Evolutionary conservation across 2,113 vertebrate genomes (phyloP).

Genomic region (Picathartes gymnocephalus): DNA sequence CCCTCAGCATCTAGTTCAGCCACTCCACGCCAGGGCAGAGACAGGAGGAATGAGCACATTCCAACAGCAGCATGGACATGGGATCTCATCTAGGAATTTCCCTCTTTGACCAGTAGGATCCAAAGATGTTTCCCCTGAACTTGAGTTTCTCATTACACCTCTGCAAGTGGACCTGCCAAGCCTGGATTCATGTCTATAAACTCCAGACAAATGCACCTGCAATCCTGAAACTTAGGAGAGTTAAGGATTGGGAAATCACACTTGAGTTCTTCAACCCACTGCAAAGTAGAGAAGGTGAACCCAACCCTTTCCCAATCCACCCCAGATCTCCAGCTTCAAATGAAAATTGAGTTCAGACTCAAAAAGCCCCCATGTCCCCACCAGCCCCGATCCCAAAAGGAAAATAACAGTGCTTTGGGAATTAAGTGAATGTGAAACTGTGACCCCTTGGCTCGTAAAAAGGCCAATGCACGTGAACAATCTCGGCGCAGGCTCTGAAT

Average conservation of each 20-base stretch:
- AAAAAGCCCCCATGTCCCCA: neutral
- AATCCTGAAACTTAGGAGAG: neutral
- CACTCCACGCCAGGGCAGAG: rapidly evolving
- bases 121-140: neutral
- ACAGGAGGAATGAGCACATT: neutral
- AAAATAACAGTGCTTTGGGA: slow-evolving; percentile 44
- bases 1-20: neutral
- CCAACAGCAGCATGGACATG: rapidly evolving
- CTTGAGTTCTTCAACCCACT: neutral
- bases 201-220: neutral
- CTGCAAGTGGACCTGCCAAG: neutral
- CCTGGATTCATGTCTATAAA: neutral
- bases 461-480: slow-evolving; percentile 73
- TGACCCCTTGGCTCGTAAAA: slow-evolving; percentile 55
- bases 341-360: neutral
- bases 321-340: neutral
- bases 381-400: neutral
- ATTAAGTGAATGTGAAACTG: slow-evolving; percentile 58
- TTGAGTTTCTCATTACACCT: neutral
- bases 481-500: neutral
- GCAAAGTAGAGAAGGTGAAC: neutral
- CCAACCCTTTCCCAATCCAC: neutral
- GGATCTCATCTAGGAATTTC: neutral
- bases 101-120: neutral
- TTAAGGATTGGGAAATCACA: neutral